phyloP scores from a whole-genome alignment of 2,888 invertebrate species.

The Diogma glabrata region DNA sequence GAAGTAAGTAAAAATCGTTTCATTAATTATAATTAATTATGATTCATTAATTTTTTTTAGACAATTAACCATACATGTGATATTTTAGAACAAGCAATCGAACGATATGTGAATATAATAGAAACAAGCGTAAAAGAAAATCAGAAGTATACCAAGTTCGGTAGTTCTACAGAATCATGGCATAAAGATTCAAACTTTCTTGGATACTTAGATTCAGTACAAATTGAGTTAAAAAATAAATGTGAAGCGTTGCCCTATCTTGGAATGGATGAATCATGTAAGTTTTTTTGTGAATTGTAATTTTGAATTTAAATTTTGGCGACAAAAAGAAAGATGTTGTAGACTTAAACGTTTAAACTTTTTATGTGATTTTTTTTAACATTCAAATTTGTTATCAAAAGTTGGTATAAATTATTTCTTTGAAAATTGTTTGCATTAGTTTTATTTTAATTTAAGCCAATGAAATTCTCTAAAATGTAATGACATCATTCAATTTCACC shows the following conservation, averaged over 20 bases:
- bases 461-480: too few relatives aligned
- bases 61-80: slow-evolving; percentile 39
- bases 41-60: slow-evolving; percentile 24
- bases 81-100: slow-evolving; percentile 43
- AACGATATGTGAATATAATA: slow-evolving; percentile 41
- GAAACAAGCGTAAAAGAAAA: neutral
- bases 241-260: slow-evolving; percentile 56
- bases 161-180: neutral
- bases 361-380: too few relatives aligned
- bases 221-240: slow-evolving; percentile 43
- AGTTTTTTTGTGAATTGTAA: slow-evolving; percentile 26
- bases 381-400: too few relatives aligned
- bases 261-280: slow-evolving; percentile 68
- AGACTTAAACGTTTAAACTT: too few relatives aligned
- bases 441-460: too few relatives aligned
- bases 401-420: too few relatives aligned
- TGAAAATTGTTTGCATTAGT: too few relatives aligned
- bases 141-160: neutral
- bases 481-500: too few relatives aligned
- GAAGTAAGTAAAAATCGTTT: slow-evolving; percentile 34
- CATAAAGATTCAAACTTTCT: slow-evolving; percentile 19
- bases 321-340: too few relatives aligned
- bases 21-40: neutral
- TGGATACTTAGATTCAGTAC: slow-evolving; percentile 28
- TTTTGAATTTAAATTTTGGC: too few relatives aligned